These are phyloP conservation scores for Leptobrachium ailaonicum DNA, from an alignment of 2,113 vertebrate genomes.

Conservation along the genomic window DNA sequence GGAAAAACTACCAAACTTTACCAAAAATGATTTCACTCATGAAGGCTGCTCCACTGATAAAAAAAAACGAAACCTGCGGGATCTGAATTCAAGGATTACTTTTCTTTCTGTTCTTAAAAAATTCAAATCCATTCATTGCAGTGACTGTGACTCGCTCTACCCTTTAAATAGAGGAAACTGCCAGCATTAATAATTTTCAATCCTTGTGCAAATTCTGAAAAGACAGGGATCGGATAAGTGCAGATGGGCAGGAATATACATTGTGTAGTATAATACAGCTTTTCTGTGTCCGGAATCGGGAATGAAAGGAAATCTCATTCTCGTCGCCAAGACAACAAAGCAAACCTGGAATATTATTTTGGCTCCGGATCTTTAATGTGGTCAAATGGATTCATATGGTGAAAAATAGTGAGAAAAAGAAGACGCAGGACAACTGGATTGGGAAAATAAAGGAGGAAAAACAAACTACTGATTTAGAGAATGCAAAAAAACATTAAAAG, in stretches of 20 bases:
- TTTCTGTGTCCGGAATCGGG: constrained; percentile 10
- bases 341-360: constrained; percentile 19
- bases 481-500: too few relatives aligned
- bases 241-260: constrained; percentile 23
- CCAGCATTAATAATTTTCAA: constrained; percentile 15
- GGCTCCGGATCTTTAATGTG: constrained; percentile 15
- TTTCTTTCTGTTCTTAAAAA: not conserved
- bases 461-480: not conserved
- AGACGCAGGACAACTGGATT: too few relatives aligned
- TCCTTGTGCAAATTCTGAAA: constrained; percentile 18
- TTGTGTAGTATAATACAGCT: constrained; percentile 28
- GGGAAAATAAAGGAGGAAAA: not conserved
- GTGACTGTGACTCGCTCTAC: not conserved
- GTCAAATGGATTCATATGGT: not conserved
- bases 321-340: constrained; percentile 37
- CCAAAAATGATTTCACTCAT: too few relatives aligned
- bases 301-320: constrained; percentile 26
- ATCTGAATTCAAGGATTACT: not conserved
- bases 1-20: too few relatives aligned
- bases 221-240: constrained; percentile 25
- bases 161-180: not conserved
- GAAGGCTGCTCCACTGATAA: too few relatives aligned
- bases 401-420: not conserved
- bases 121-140: not conserved
- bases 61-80: not conserved